Conservation (phyloP, 2,888 invertebrate genomes). For the Drepana falcataria region DNA sequence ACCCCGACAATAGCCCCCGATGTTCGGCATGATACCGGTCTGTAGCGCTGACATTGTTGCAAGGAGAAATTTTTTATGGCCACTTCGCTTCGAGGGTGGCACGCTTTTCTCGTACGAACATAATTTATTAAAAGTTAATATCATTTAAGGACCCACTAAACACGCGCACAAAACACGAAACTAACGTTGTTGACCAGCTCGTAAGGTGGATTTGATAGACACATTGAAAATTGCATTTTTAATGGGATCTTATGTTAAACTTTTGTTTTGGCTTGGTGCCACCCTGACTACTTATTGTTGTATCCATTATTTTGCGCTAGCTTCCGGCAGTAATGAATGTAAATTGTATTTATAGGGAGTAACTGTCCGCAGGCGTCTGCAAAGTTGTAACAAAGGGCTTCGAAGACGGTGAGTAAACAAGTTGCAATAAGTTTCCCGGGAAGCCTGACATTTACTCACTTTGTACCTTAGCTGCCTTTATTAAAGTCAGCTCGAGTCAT, state of each 20-base stretch:
- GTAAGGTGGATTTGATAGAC: constrained; percentile 2
- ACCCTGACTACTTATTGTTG: constrained; percentile 16
- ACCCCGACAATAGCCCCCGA: constrained; percentile 19
- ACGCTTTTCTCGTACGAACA: constrained; percentile 37
- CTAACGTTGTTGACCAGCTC: too few species aligned
- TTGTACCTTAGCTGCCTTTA: constrained; percentile 35
- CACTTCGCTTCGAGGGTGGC: constrained; percentile 32
- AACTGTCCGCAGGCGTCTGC: constrained; percentile 57
- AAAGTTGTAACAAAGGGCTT: constrained; percentile 64
- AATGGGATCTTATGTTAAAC: constrained; percentile 8
- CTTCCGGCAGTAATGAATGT: constrained; percentile 52
- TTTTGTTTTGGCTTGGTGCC: constrained; percentile 8
- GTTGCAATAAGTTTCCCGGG: constrained; percentile 66
- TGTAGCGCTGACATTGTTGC: constrained; percentile 32
- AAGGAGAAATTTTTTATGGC: constrained; percentile 42
- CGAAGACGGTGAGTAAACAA: constrained; percentile 65
- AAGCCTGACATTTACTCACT: constrained; percentile 44
- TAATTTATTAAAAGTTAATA: constrained; percentile 41
- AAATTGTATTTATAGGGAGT: constrained; percentile 63
- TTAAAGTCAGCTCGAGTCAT: constrained; percentile 39
- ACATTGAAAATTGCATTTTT: constrained; percentile 5
- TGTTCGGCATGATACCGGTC: constrained; percentile 22
- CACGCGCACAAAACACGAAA: not conserved
- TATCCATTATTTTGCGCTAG: constrained; percentile 33
- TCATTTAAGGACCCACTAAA: constrained; percentile 21